Percentiles rank a stretch among this genome's conserved stretches.
phyloP scores from a whole-genome alignment of 2,797 vertebrate species.

The Crocodylus rhombifer region DNA sequence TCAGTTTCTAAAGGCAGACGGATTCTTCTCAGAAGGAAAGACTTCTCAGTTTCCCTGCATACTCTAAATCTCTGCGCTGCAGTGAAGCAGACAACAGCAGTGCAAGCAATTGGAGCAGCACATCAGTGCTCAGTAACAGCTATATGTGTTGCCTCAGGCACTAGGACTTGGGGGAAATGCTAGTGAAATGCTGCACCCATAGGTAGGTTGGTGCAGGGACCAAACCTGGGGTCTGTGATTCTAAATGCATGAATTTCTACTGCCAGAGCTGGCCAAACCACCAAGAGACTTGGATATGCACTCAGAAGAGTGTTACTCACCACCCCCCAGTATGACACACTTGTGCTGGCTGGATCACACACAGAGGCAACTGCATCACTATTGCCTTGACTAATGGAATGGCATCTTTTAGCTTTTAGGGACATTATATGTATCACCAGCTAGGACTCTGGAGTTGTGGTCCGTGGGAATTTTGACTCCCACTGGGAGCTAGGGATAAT shows the following conservation, averaged over 20 bases:
- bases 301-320: rapidly evolving
- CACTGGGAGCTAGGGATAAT: background rate
- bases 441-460: background rate
- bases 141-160: rapidly evolving
- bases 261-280: rapidly evolving
- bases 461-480: background rate
- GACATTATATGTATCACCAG: background rate
- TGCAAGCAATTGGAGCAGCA: rapidly evolving
- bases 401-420: background rate
- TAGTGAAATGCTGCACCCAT: rapidly evolving
- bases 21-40: background rate
- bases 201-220: rapidly evolving
- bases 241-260: rapidly evolving
- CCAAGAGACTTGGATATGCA: no score
- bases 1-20: background rate
- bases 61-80: background rate
- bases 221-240: rapidly evolving
- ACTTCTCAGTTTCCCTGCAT: background rate
- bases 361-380: background rate
- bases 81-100: rapidly evolving
- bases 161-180: rapidly evolving
- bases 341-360: rapidly evolving
- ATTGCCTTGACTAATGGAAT: background rate
- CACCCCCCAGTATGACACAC: rapidly evolving
- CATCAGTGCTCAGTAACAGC: rapidly evolving